A percentile compares a stretch with the other conserved stretches of the same genome.
These are phyloP conservation scores for Astreopora myriophthalma DNA, from an alignment of 64 coral and sea anemone genomes.

Conservation along the genomic window DNA sequence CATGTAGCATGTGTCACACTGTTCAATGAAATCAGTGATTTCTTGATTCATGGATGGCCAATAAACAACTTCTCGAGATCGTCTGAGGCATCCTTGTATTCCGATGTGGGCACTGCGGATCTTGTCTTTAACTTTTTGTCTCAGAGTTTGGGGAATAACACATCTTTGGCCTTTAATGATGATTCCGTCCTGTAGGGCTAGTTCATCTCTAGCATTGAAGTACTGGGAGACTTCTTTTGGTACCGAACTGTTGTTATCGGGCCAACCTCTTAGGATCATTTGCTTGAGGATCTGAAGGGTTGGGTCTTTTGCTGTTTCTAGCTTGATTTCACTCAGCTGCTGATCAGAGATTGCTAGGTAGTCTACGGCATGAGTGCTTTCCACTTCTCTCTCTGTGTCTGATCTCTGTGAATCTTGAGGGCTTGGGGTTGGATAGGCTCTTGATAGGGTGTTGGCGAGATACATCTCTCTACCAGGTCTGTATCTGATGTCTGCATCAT, in stretches of 20 bases:
- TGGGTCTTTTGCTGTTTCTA: too few relatives aligned
- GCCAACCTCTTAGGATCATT: too few relatives aligned
- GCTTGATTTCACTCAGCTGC: too few relatives aligned
- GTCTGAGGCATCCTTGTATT: too few relatives aligned
- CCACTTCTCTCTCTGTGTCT: slow-evolving; percentile 5
- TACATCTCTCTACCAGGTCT: slow-evolving; percentile 18
- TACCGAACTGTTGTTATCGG: too few relatives aligned
- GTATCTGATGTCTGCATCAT: slow-evolving; percentile 15
- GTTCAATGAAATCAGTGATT: slow-evolving; percentile 20
- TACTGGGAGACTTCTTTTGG: too few relatives aligned
- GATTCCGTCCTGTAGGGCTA: too few relatives aligned
- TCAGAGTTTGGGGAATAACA: neutral
- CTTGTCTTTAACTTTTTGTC: neutral
- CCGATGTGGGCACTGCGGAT: too few relatives aligned
- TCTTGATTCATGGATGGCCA: slow-evolving; percentile 1
- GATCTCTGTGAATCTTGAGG: neutral
- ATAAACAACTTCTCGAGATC: neutral
- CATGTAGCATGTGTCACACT: slow-evolving; percentile 14
- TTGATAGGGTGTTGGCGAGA: slow-evolving; percentile 31
- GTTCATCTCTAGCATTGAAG: neutral
- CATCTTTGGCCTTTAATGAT: too few relatives aligned
- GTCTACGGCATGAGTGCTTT: neutral
- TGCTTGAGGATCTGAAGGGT: too few relatives aligned
- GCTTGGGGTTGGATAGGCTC: slow-evolving; percentile 23
- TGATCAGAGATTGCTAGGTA: too few relatives aligned